Evolutionary conservation across 2,888 invertebrate genomes (phyloP).

Genomic region (Cephus nigrinus): DNA sequence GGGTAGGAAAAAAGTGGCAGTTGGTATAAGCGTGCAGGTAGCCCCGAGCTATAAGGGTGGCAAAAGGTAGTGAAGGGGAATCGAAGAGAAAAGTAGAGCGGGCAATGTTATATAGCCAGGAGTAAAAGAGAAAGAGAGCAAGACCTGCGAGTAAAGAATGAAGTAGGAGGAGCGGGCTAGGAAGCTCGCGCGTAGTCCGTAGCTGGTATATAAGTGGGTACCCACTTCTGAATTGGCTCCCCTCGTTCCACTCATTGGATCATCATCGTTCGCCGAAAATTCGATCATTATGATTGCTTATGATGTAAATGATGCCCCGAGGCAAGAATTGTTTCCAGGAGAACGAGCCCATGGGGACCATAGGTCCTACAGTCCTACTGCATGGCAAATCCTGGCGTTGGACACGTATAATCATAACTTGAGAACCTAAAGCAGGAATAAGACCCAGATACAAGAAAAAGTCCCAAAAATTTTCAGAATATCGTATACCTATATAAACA

Average conservation of each 20-base stretch:
- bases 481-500: too few species aligned
- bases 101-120: conserved; percentile 36
- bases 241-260: conserved; percentile 65
- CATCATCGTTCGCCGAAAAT: conserved; percentile 65
- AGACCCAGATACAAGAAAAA: too few species aligned
- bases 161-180: too few species aligned
- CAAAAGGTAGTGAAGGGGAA: conserved; percentile 29
- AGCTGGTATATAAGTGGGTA: conserved; percentile 60
- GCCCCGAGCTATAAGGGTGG: conserved; percentile 50
- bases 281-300: conserved; percentile 68
- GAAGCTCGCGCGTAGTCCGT: conserved; percentile 39
- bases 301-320: conserved; percentile 72
- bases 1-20: conserved; percentile 40
- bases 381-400: too few species aligned
- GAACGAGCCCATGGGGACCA: conserved; percentile 48
- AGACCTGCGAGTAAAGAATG: conserved; percentile 16
- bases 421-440: too few species aligned
- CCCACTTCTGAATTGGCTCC: conserved; percentile 64
- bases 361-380: conserved; percentile 22
- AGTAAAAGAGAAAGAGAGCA: conserved; percentile 25
- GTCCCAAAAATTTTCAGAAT: too few species aligned
- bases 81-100: conserved; percentile 39
- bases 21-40: conserved; percentile 55
- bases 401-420: too few species aligned
- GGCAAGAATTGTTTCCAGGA: conserved; percentile 66